These are phyloP conservation scores for Calliopum simillimum DNA, from an alignment of 2,888 invertebrate species.

Conservation along the genomic window DNA sequence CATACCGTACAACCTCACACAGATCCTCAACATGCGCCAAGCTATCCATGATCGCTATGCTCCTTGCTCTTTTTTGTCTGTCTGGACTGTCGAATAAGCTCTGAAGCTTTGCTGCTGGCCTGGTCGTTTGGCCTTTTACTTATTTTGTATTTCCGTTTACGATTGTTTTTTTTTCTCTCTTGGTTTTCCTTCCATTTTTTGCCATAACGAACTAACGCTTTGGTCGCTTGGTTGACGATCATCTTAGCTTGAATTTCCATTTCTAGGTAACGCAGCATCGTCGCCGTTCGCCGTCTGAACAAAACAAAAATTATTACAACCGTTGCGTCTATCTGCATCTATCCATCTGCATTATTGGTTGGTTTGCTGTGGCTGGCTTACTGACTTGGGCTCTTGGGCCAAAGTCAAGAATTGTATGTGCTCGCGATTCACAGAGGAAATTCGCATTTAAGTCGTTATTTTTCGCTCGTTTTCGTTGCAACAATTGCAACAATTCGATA, in stretches of 20 bases:
- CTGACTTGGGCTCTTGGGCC: not conserved
- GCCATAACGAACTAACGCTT: not conserved
- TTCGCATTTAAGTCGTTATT: slow-evolving; percentile 45
- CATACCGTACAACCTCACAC: not conserved
- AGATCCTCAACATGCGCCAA: too few relatives aligned
- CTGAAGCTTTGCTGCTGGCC: not conserved
- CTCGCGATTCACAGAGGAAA: slow-evolving; percentile 24
- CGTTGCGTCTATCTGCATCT: slow-evolving; percentile 34
- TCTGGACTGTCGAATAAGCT: too few relatives aligned
- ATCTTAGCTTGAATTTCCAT: slow-evolving; percentile 48
- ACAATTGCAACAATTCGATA: slow-evolving; percentile 53
- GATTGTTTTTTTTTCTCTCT: too few relatives aligned
- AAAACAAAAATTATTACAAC: slow-evolving; percentile 41
- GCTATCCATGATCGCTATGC: not conserved
- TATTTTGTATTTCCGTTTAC: not conserved
- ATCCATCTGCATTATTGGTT: slow-evolving; percentile 29
- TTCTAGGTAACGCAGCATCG: slow-evolving; percentile 41
- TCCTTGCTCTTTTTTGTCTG: not conserved
- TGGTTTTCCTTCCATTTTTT: too few relatives aligned
- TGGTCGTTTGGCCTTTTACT: slow-evolving; percentile 9
- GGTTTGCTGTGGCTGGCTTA: not conserved
- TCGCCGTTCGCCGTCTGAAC: slow-evolving; percentile 28
- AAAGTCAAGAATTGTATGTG: slow-evolving; percentile 1
- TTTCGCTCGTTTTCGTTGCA: slow-evolving; percentile 30
- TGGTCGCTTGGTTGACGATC: slow-evolving; percentile 20